A percentile compares a stretch with the other conserved stretches of the same genome.
phyloP scores from a whole-genome alignment of 2,113 vertebrate genomes.

The Silurus meridionalis region DNA sequence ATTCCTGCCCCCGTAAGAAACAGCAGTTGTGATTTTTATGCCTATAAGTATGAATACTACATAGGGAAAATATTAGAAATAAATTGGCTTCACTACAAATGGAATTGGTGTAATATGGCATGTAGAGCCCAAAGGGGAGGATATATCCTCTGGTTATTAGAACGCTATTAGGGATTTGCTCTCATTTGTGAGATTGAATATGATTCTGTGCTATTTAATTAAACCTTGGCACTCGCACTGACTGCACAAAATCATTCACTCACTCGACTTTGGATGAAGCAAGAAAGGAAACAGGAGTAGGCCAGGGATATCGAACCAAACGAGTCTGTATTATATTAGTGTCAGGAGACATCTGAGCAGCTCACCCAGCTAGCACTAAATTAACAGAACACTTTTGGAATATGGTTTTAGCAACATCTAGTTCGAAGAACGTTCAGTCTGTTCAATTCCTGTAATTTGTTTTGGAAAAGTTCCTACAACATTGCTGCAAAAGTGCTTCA shows the following conservation, averaged over 20 bases:
- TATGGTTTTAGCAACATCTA: not conserved
- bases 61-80: constrained; percentile 20
- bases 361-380: not conserved
- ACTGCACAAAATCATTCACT: constrained; percentile 35
- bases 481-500: not conserved
- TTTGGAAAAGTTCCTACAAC: not conserved
- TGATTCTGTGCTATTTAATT: constrained; percentile 33
- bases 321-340: not conserved
- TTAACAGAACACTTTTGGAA: not conserved
- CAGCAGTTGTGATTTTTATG: not conserved
- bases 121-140: constrained; percentile 29
- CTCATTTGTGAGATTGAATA: constrained; percentile 36
- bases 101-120: constrained; percentile 18
- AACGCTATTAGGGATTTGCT: constrained; percentile 42
- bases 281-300: not conserved
- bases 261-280: constrained; percentile 15
- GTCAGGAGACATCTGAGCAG: not conserved
- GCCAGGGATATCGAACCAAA: constrained; percentile 4
- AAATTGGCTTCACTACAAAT: constrained; percentile 35
- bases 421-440: not conserved
- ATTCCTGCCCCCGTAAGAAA: constrained; percentile 12
- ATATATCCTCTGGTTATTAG: constrained; percentile 36
- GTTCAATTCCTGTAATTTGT: not conserved
- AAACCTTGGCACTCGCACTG: constrained; percentile 8
- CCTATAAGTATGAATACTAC: constrained; percentile 17